A percentile compares a stretch with the other conserved stretches of the same genome.
phyloP scores from a whole-genome alignment of 2,113 vertebrate genomes.

The Prionailurus viverrinus region DNA sequence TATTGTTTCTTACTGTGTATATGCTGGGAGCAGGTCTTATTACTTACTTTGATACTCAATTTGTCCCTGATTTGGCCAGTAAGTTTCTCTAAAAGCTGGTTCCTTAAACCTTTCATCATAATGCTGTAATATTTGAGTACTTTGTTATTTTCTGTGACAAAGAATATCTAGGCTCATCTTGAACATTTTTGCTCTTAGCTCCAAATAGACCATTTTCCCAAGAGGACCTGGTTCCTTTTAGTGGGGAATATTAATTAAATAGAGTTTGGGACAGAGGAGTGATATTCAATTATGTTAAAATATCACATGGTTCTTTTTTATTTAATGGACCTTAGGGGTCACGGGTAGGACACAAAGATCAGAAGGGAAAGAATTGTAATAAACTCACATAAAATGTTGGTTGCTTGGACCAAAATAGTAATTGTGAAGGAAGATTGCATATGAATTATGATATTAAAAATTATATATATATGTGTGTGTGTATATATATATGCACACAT shows the following conservation, averaged over 20 bases:
- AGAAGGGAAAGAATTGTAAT: neutral
- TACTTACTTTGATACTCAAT: neutral
- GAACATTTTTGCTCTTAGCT: neutral
- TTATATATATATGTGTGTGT: neutral
- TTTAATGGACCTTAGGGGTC: neutral
- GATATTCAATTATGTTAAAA: slow-evolving; percentile 2
- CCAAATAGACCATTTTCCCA: neutral
- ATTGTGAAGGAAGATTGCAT: neutral
- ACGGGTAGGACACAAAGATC: neutral
- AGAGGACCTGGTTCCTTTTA: neutral
- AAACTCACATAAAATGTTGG: neutral
- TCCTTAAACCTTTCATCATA: neutral
- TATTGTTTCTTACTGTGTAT: neutral
- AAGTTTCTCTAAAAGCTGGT: neutral
- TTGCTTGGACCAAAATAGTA: neutral
- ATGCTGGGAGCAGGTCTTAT: neutral
- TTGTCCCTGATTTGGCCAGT: neutral
- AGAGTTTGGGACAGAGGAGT: neutral
- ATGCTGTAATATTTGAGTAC: neutral
- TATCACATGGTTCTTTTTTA: neutral
- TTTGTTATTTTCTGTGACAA: neutral
- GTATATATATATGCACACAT: too few relatives aligned
- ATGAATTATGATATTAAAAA: neutral
- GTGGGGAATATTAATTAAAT: neutral
- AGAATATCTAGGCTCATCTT: neutral